These are phyloP conservation scores for Entomobrya proxima DNA, from an alignment of 2,888 invertebrate species.

Conservation along the genomic window DNA sequence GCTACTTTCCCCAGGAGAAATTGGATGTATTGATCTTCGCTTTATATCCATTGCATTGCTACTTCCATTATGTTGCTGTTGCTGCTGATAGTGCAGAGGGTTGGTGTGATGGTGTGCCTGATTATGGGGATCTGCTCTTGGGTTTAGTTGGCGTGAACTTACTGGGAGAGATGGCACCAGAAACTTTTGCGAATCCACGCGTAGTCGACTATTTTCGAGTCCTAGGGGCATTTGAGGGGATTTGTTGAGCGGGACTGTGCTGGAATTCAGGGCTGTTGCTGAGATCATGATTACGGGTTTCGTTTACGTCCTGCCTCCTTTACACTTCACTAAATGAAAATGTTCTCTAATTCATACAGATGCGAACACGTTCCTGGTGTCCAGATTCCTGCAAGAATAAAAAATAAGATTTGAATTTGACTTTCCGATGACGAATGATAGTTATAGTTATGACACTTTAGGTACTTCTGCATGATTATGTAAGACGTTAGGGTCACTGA, in stretches of 20 bases:
- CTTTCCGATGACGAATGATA: too few species aligned
- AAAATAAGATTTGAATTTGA: too few species aligned
- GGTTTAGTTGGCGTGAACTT: conserved; percentile 69
- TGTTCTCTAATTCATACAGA: too few species aligned
- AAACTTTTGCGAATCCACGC: conserved; percentile 75
- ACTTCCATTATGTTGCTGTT: conserved; percentile 17
- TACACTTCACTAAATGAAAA: too few species aligned
- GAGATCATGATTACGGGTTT: conserved; percentile 73
- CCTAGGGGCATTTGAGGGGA: conserved; percentile 68
- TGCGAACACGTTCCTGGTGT: too few species aligned
- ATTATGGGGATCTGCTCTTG: conserved; percentile 47
- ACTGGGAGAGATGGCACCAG: conserved; percentile 75
- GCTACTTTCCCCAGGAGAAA: conserved; percentile 44
- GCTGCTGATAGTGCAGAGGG: conserved; percentile 32
- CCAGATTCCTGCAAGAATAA: too few species aligned
- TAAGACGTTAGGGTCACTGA: too few species aligned
- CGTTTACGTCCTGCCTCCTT: neutral
- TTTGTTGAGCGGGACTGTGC: conserved; percentile 66
- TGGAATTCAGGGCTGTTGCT: conserved; percentile 72
- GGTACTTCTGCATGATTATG: too few species aligned
- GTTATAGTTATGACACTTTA: too few species aligned
- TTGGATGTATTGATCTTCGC: conserved; percentile 69
- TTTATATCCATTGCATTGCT: conserved; percentile 53
- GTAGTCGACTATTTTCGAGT: conserved; percentile 70
- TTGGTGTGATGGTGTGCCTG: conserved; percentile 34